Percentiles rank a stretch among this genome's conserved stretches.
These are phyloP conservation scores for Oryzias curvinotus DNA, from an alignment of 2,113 vertebrate genomes.

Conservation along the genomic window DNA sequence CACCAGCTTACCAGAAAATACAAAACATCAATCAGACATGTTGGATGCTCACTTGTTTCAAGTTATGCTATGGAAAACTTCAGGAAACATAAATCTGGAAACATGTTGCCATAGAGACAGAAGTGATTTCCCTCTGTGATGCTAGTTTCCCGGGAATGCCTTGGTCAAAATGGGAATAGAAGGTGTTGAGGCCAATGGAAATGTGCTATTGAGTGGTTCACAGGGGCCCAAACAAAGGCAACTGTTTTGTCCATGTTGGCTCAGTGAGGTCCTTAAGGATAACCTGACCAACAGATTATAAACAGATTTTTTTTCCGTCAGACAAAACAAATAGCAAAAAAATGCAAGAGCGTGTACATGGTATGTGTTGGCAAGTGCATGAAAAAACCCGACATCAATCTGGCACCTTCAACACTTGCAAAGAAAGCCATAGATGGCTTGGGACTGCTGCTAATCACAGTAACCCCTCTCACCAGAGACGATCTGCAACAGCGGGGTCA, in stretches of 20 bases:
- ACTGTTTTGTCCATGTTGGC: conserved; percentile 34
- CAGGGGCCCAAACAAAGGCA: background rate
- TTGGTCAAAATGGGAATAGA: background rate
- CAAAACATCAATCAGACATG: conserved; percentile 23
- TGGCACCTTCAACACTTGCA: conserved; percentile 64
- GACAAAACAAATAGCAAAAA: conserved; percentile 22
- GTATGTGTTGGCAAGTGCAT: conserved; percentile 47
- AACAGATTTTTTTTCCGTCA: conserved; percentile 17
- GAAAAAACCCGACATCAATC: conserved; percentile 58
- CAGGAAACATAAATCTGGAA: conserved; percentile 6
- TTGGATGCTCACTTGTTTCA: conserved; percentile 33
- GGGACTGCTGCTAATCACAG: conserved; percentile 58
- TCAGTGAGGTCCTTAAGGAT: conserved; percentile 26
- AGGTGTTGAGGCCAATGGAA: conserved; percentile 19
- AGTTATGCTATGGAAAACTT: conserved; percentile 24
- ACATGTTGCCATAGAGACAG: conserved; percentile 5
- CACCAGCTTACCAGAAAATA: conserved; percentile 38
- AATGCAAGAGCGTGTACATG: conserved; percentile 19
- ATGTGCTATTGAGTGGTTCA: conserved; percentile 7
- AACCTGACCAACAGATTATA: conserved; percentile 27
- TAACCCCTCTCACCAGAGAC: conserved; percentile 54
- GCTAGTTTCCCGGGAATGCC: background rate
- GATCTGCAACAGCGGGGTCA: conserved; percentile 50
- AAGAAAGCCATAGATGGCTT: conserved; percentile 44
- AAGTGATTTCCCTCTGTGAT: background rate